Evolutionary conservation across 2,888 invertebrate genomes (phyloP).

Genomic region (Coenonympha arcania): DNA sequence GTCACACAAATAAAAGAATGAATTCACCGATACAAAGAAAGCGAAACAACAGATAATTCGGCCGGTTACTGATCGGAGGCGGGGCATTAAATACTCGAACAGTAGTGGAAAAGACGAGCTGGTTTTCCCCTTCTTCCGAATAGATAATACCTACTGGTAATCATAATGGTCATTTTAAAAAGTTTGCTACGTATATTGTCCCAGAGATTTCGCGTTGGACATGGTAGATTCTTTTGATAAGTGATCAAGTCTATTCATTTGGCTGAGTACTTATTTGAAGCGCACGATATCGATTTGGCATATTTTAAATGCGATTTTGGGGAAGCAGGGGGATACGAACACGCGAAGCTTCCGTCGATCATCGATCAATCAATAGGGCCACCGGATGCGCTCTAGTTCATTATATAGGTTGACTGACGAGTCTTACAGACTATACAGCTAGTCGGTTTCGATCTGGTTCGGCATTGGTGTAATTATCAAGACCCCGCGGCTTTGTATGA

Average conservation of each 20-base stretch:
- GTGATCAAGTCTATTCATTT: too few species aligned
- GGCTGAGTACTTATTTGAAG: too few species aligned
- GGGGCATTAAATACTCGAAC: too few species aligned
- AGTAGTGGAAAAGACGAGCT: too few species aligned
- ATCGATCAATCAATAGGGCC: slow-evolving; percentile 45
- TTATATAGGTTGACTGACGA: slow-evolving; percentile 40
- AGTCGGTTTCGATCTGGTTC: slow-evolving; percentile 38
- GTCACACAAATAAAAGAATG: slow-evolving; percentile 67
- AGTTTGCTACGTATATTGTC: too few species aligned
- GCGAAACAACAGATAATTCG: slow-evolving; percentile 69
- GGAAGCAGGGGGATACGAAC: slow-evolving; percentile 47
- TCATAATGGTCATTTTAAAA: too few species aligned
- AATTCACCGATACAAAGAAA: slow-evolving; percentile 59
- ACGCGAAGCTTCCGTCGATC: slow-evolving; percentile 53
- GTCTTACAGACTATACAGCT: too few species aligned
- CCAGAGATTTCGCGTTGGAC: too few species aligned
- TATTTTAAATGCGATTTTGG: slow-evolving; percentile 54
- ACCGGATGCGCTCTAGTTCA: slow-evolving; percentile 51
- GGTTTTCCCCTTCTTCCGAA: too few species aligned
- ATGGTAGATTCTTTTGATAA: too few species aligned
- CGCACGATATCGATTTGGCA: slow-evolving; percentile 57
- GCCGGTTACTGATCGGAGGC: slow-evolving; percentile 38
- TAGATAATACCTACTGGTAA: too few species aligned
- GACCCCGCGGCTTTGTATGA: slow-evolving; percentile 32
- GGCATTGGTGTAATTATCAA: slow-evolving; percentile 42